Percentiles rank a stretch among this genome's conserved stretches.
Evolutionary conservation across 2,113 vertebrate species (phyloP).

Genomic region (Amphiprion percula): DNA sequence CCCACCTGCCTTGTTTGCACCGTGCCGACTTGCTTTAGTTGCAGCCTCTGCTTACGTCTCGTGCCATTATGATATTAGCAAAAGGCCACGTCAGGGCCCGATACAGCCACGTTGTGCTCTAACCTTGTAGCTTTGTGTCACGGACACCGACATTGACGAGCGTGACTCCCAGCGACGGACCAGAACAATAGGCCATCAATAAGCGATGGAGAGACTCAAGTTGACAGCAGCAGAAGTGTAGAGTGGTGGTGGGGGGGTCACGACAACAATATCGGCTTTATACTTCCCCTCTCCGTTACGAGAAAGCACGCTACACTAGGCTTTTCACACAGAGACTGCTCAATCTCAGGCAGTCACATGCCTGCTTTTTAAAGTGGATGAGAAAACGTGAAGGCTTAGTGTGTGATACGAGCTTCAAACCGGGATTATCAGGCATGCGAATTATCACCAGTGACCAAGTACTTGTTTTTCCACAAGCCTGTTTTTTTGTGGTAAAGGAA

Average conservation of each 20-base stretch:
- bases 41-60: conserved; percentile 6
- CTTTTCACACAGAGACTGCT: conserved; percentile 44
- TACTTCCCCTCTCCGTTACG: conserved; percentile 19
- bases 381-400: conserved; percentile 16
- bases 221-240: conserved; percentile 62
- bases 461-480: too few relatives aligned
- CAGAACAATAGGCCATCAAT: conserved; percentile 68
- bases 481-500: too few relatives aligned
- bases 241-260: conserved; percentile 12
- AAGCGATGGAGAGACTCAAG: conserved; percentile 51
- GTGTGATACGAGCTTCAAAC: background rate
- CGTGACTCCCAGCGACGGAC: conserved; percentile 43
- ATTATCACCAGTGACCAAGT: background rate
- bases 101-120: conserved; percentile 23
- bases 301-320: conserved; percentile 21
- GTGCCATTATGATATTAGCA: conserved; percentile 6
- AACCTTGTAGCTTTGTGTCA: conserved; percentile 52
- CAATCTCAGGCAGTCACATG: conserved; percentile 44
- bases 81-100: conserved; percentile 19
- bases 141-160: conserved; percentile 36
- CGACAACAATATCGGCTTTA: conserved; percentile 62
- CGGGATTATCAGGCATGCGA: background rate
- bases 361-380: conserved; percentile 26
- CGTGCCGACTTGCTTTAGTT: background rate
- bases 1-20: conserved; percentile 34